Evolutionary conservation across 2,797 vertebrate species (phyloP).

Genomic region (Tympanoctomys barrerae): DNA sequence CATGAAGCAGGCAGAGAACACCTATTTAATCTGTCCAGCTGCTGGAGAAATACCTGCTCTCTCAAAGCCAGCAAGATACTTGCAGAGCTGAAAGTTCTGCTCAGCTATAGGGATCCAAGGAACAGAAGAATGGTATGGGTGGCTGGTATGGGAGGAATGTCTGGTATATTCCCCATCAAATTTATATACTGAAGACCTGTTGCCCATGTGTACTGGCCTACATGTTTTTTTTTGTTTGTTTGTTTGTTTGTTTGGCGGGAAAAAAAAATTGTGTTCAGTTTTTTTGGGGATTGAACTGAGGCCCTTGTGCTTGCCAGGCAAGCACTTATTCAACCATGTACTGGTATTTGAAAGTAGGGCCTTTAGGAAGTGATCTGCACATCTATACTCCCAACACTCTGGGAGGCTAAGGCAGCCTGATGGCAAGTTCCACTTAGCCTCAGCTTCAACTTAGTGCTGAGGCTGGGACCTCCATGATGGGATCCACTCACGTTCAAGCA

Average conservation of each 20-base stretch:
- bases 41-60: neutral
- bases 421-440: neutral
- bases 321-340: too few species aligned
- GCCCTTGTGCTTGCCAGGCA: too few species aligned
- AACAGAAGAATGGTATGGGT: neutral
- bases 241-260: too few species aligned
- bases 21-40: neutral
- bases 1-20: neutral
- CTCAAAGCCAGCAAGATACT: neutral
- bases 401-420: neutral
- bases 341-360: neutral
- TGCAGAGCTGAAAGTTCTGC: neutral
- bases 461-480: neutral
- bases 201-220: neutral
- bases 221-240: too few species aligned
- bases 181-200: neutral
- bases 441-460: neutral
- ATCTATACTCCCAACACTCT: neutral
- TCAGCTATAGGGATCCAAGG: neutral
- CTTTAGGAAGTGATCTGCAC: neutral
- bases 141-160: neutral
- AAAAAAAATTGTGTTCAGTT: too few species aligned
- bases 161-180: neutral
- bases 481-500: neutral
- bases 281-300: too few species aligned